phyloP scores from a whole-genome alignment of 2,888 invertebrate genomes.

The Rutpela maculata region DNA sequence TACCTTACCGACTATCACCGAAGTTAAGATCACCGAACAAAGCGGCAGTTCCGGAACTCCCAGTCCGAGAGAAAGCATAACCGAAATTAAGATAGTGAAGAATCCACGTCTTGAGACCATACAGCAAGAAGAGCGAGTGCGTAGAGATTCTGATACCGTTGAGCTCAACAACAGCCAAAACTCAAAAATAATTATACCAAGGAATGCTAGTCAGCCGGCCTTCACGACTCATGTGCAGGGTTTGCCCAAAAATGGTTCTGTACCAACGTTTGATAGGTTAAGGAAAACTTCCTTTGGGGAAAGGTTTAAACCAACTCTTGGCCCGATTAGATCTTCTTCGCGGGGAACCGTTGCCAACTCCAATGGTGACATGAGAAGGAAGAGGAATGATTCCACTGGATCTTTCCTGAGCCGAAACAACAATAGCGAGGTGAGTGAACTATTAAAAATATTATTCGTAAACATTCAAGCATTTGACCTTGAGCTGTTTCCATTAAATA shows the following conservation, averaged over 20 bases:
- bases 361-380: conserved; percentile 84
- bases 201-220: conserved; percentile 92
- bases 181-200: conserved; percentile 77
- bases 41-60: conserved; percentile 77
- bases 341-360: conserved; percentile 83
- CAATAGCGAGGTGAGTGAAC: conserved; percentile 76
- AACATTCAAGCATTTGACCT: neutral
- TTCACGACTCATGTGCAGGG: conserved; percentile 78
- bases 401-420: conserved; percentile 79
- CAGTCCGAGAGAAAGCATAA: conserved; percentile 65
- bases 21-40: conserved; percentile 80
- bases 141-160: conserved; percentile 65
- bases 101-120: conserved; percentile 72
- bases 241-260: conserved; percentile 91
- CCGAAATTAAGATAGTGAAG: conserved; percentile 64
- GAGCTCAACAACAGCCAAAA: conserved; percentile 48
- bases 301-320: conserved; percentile 88
- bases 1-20: conserved; percentile 92
- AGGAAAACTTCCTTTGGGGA: conserved; percentile 90
- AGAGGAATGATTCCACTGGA: conserved; percentile 76
- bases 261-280: conserved; percentile 91
- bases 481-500: too few relatives aligned
- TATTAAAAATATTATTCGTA: neutral
- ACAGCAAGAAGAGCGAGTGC: conserved; percentile 65
- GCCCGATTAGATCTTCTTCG: conserved; percentile 87